Base-by-base conservation (phyloP, 2,797 vertebrate genomes). In the Brachyalestes nurse region DNA sequence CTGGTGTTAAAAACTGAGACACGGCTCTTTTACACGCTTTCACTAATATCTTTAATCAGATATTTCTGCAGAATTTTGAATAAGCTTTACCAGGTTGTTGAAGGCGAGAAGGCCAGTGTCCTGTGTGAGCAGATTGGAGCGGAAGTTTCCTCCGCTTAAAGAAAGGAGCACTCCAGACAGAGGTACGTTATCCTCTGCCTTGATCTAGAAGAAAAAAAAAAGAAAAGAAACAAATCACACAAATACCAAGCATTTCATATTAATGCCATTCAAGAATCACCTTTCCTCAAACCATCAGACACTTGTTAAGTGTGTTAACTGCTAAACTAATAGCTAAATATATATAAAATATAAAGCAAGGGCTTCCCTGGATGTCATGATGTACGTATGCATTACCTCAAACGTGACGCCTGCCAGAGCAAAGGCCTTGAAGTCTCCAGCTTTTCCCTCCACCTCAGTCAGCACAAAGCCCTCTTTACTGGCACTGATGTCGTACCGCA, bases 91-190 rank as follows among this genome's bases (percentile, higher is more conserved):
- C 97, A 99, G 93, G 89, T 99, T 99, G 83, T 96, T 96, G 55
- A 99, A 99, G 0, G 96, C 97, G 79, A 99, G 93, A 81, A 98
- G 92, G 78, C 98, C 98, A 0, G 96, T 96, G 77, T 99, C 97
- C 89, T 99, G 98, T 0, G 97, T 98, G 86, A 98, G 88, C 75
- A 99, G 94, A 89, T 99, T 99, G 84, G 98, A 99, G 13, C 98
- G 96, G 84, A 99, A 99, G 83, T 96, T 90, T 0, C 97, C 97
- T 21, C 98, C 98, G 0, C 98, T 99, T 81, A 99, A 95, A 75
- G 98, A 99, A 72, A 99, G 77, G 13, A 99, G 97, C 75, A 99
- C 98, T 13, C 98, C 98, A 0, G 96, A 95, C n/a, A 99, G 95
- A 16, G 97, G 95, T 62, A 95, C 91, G n/a, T 95, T 94, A 0